Evolutionary conservation across 2,113 vertebrate genomes (phyloP).

Genomic region (Semnornis frantzii): DNA sequence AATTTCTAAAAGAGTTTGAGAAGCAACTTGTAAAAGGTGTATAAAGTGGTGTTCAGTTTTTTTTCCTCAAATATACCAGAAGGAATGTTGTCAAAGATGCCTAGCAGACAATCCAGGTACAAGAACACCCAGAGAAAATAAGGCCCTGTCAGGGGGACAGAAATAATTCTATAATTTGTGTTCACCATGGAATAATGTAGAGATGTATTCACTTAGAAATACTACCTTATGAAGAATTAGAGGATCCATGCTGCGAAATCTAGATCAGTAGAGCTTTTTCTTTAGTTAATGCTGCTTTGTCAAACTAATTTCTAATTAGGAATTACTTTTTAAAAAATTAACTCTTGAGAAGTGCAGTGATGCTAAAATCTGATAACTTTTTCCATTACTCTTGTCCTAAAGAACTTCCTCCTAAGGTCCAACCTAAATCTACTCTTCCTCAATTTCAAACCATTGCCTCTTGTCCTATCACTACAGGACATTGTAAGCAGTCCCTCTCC

Average conservation of each 20-base stretch:
- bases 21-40: not conserved
- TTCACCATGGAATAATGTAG: not conserved
- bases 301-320: not conserved
- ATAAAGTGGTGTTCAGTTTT: not conserved
- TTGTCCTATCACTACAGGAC: no score
- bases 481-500: no score
- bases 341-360: no score
- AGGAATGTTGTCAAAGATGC: not conserved
- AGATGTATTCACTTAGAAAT: accelerated
- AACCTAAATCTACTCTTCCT: no score
- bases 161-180: not conserved
- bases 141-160: not conserved
- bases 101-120: not conserved
- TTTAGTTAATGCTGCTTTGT: not conserved
- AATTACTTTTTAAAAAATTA: not conserved
- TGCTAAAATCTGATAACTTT: no score
- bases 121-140: not conserved
- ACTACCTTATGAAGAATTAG: not conserved
- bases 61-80: not conserved
- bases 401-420: no score
- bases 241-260: not conserved
- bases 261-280: not conserved
- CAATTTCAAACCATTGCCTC: no score
- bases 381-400: no score
- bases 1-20: not conserved